Base-by-base conservation (phyloP, 2,888 invertebrate genomes). In the Pyrochroa serraticornis region DNA sequence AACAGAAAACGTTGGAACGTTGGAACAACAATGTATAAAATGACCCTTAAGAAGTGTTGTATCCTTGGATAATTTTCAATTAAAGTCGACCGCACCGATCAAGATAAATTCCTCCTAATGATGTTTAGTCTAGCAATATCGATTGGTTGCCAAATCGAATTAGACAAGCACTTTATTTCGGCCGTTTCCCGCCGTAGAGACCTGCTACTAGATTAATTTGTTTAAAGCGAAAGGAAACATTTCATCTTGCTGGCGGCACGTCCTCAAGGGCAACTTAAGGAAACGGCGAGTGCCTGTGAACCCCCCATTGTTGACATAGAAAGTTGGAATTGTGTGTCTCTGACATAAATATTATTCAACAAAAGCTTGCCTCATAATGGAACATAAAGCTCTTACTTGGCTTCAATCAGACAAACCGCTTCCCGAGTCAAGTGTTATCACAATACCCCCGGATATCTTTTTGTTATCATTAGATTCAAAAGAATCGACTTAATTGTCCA, bases 341-440 rank as follows among this genome's bases (percentile, higher is more conserved):
- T 73, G 75, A 75, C 73, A 74, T 73, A 74, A 76, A 75, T 75
- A 75, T 76, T 75, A 73, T 74, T 74, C 70, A 72, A 76, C 75
- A 74, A 74, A 73, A 68, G 74, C 62, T 65, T 63, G 47, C 64
- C 69, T 71, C 70, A 72, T 72, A 72, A 75, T 71, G 61, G 73
- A 70, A 71, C 65, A 72, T 72, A 73, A 74, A 73, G 72, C 72
- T 63, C 61, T 64, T 53, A 62, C 56, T 62, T 47, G 59, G 59
- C 62, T 64, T 63, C 64, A 64, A 64, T 64, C 62, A 63, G 58
- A 61, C 63, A 51, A 57, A 60, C 56, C 53, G 56, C 49, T 60
- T 57, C 56, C 48, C 48, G 45, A 59, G 59, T 59, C 59, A 55
- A 59, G 48, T 59, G 54, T 59, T 59, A 59, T 59, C 54, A 59